phyloP scores from a whole-genome alignment of 2,113 vertebrate genomes.

The Colinus virginianus region DNA sequence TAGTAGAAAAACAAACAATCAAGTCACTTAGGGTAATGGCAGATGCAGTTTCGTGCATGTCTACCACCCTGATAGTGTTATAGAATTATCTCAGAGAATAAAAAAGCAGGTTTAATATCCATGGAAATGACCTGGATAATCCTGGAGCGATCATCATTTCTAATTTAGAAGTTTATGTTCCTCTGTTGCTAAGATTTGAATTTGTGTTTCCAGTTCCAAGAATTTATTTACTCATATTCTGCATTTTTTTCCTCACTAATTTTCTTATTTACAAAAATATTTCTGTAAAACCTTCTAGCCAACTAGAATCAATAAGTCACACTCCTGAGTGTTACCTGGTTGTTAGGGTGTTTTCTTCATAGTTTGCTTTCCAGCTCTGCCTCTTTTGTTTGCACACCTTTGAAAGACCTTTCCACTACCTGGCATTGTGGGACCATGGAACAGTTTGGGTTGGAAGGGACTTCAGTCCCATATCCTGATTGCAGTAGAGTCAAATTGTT shows the following conservation, averaged over 20 bases:
- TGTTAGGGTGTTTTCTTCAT: not conserved
- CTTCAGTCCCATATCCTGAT: rapidly evolving
- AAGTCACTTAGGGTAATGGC: conserved; percentile 59
- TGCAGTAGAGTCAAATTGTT: not conserved
- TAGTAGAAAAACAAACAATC: conserved; percentile 64
- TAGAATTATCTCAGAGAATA: conserved; percentile 56
- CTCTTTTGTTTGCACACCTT: not conserved
- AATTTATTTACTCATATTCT: not conserved
- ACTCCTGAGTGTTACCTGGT: not conserved
- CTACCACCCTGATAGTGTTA: conserved; percentile 54
- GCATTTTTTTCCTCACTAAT: not conserved
- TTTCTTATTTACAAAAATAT: not conserved
- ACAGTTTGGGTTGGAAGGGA: not conserved
- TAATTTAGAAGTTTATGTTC: conserved; percentile 48
- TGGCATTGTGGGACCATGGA: not conserved
- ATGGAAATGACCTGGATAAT: conserved; percentile 47
- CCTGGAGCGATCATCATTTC: not conserved
- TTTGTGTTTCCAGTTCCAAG: not conserved
- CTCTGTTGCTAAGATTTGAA: conserved; percentile 8
- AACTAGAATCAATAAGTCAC: not conserved
- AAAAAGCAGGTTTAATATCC: conserved; percentile 41
- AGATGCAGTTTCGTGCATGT: conserved; percentile 44
- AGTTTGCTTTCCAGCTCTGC: not conserved
- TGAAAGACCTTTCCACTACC: not conserved
- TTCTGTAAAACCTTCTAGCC: not conserved